phyloP scores from a whole-genome alignment of 2,797 vertebrate genomes.

The Parauchenoglanis ngamensis region DNA sequence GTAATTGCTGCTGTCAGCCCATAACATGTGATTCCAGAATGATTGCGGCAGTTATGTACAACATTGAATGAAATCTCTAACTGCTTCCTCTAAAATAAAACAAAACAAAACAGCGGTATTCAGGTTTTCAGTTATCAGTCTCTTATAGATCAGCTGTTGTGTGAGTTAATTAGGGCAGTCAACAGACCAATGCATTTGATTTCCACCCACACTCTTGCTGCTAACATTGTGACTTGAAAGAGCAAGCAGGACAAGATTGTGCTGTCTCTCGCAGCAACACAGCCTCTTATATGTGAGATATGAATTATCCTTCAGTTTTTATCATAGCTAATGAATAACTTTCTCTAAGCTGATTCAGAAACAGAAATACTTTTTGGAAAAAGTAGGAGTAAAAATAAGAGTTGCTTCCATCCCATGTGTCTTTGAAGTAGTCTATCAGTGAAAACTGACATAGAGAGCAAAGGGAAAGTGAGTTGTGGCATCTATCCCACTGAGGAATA shows the following conservation, averaged over 20 bases:
- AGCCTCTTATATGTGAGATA: conserved; percentile 18
- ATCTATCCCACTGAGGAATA: conserved; percentile 32
- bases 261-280: not conserved
- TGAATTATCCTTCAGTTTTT: conserved; percentile 56
- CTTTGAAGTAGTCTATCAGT: conserved; percentile 46
- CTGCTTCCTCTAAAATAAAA: not conserved
- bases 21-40: not conserved
- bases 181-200: not conserved
- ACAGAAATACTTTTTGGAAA: not conserved
- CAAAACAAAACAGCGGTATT: conserved; percentile 1
- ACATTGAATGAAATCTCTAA: not conserved
- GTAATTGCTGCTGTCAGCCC: not conserved
- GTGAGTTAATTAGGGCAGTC: not conserved
- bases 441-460: conserved; percentile 35
- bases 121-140: not conserved
- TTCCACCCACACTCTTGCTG: conserved; percentile 23
- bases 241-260: conserved; percentile 25
- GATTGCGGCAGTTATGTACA: not conserved
- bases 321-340: conserved; percentile 53
- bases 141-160: not conserved
- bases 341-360: conserved; percentile 50
- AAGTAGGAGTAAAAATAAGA: conserved; percentile 32
- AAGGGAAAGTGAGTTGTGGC: conserved; percentile 42
- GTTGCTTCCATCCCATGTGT: conserved; percentile 43
- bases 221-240: conserved; percentile 36